Percentiles rank a stretch among this genome's conserved stretches.
These are phyloP conservation scores for Itoplectis maculator DNA, from an alignment of 2,888 invertebrate species.

Conservation along the genomic window DNA sequence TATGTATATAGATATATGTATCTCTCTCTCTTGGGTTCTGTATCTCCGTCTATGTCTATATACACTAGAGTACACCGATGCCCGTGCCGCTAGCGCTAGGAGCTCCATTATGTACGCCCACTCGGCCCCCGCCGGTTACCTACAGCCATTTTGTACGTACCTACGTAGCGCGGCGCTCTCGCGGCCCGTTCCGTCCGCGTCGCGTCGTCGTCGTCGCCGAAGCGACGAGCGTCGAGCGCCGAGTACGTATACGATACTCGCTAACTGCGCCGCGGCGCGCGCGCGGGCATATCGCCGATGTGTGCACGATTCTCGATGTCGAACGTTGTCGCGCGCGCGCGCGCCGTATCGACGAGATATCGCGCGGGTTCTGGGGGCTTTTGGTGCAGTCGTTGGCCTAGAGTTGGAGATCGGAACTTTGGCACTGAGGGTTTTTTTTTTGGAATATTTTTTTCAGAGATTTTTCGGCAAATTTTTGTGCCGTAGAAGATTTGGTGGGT, in stretches of 20 bases:
- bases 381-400: constrained; percentile 7
- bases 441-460: neutral
- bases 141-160: constrained; percentile 84
- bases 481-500: neutral
- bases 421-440: neutral
- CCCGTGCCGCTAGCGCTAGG: constrained; percentile 72
- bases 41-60: constrained; percentile 9
- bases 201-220: too few relatives aligned
- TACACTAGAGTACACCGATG: constrained; percentile 54
- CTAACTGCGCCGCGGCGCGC: constrained; percentile 20
- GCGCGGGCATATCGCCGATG: neutral
- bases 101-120: constrained; percentile 84
- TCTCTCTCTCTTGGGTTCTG: constrained; percentile 67
- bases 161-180: constrained; percentile 47
- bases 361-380: too few relatives aligned
- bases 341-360: constrained; percentile 19
- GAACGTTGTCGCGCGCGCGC: neutral
- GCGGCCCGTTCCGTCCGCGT: constrained; percentile 44
- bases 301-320: constrained; percentile 10
- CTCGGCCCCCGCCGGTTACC: constrained; percentile 76
- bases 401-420: neutral
- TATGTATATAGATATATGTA: too few relatives aligned
- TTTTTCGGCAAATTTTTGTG: neutral
- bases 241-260: constrained; percentile 61
- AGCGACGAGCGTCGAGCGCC: too few relatives aligned